Conservation (phyloP, 2,888 invertebrate genomes). For the Junonia oenone region DNA sequence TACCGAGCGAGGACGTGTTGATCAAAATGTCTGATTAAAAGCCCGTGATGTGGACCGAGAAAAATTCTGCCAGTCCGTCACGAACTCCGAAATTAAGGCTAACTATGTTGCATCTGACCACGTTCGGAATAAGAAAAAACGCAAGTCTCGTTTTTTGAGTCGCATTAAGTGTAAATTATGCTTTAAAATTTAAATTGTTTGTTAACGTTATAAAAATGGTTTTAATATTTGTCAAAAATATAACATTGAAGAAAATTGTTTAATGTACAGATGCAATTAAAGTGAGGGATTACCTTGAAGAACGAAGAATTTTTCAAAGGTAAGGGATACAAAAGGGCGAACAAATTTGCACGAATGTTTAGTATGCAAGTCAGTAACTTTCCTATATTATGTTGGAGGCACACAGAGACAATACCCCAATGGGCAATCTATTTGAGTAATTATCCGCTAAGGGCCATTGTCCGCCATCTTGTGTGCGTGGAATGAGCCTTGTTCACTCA, state of each 20-base stretch:
- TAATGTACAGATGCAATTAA: slow-evolving; percentile 13
- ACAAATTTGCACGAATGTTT: slow-evolving; percentile 38
- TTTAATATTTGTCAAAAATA: no score
- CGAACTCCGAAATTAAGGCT: slow-evolving; percentile 29
- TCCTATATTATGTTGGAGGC: slow-evolving; percentile 55
- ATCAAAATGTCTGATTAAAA: slow-evolving; percentile 74
- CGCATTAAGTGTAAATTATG: neutral
- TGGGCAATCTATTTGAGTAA: slow-evolving; percentile 80
- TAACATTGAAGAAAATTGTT: no score
- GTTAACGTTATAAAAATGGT: slow-evolving; percentile 11
- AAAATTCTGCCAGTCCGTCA: slow-evolving; percentile 41
- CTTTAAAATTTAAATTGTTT: neutral
- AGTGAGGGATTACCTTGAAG: neutral
- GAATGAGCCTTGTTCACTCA: slow-evolving; percentile 73
- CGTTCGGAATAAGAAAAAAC: slow-evolving; percentile 7
- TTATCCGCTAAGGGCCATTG: slow-evolving; percentile 78
- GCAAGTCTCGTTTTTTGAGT: slow-evolving; percentile 1
- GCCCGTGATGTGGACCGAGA: slow-evolving; percentile 55
- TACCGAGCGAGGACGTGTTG: slow-evolving; percentile 77
- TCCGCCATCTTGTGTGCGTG: slow-evolving; percentile 74
- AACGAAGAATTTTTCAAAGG: slow-evolving; percentile 11
- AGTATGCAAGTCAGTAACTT: slow-evolving; percentile 51
- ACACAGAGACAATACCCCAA: slow-evolving; percentile 73
- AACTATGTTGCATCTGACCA: slow-evolving; percentile 22
- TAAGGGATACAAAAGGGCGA: slow-evolving; percentile 10